These are phyloP conservation scores for Mythimna loreyi DNA, from an alignment of 2,888 invertebrate species.

Conservation along the genomic window DNA sequence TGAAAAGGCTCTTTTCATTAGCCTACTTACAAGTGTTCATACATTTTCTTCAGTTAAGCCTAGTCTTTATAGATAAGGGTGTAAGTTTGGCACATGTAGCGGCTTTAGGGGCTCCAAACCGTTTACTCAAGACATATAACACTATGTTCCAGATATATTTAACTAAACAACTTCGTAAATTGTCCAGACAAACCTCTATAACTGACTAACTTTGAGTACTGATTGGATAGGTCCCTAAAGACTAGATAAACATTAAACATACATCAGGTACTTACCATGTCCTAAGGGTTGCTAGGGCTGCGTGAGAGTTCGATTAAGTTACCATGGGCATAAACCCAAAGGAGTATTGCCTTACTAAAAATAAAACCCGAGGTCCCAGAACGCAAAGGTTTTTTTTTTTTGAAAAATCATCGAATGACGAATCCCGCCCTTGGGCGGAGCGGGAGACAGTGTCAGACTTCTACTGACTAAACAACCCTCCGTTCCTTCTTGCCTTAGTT, in stretches of 20 bases:
- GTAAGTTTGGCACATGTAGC: background rate
- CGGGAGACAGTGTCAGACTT: too few relatives aligned
- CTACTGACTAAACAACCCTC: too few relatives aligned
- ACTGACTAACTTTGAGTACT: background rate
- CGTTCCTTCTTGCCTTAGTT: too few relatives aligned
- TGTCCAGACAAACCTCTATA: slow-evolving; percentile 18
- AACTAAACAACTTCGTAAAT: slow-evolving; percentile 34
- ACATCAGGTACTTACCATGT: too few relatives aligned
- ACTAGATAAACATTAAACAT: slow-evolving; percentile 8
- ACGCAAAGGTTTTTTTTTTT: too few relatives aligned
- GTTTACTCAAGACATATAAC: slow-evolving; percentile 23
- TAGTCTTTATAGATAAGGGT: slow-evolving; percentile 13
- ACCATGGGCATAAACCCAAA: too few relatives aligned
- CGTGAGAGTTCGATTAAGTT: too few relatives aligned
- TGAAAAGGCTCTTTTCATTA: slow-evolving; percentile 36
- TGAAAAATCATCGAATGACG: too few relatives aligned
- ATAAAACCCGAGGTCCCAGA: too few relatives aligned
- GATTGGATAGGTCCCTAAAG: slow-evolving; percentile 12
- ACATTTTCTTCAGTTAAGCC: slow-evolving; percentile 28
- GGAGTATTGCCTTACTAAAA: too few relatives aligned
- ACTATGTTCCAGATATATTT: slow-evolving; percentile 28
- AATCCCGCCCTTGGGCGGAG: too few relatives aligned
- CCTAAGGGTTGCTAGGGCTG: too few relatives aligned
- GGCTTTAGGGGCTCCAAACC: slow-evolving; percentile 22
- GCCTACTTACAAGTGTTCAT: slow-evolving; percentile 24